These are phyloP conservation scores for Pimpla rufipes DNA, from an alignment of 2,888 invertebrate species.

Conservation along the genomic window DNA sequence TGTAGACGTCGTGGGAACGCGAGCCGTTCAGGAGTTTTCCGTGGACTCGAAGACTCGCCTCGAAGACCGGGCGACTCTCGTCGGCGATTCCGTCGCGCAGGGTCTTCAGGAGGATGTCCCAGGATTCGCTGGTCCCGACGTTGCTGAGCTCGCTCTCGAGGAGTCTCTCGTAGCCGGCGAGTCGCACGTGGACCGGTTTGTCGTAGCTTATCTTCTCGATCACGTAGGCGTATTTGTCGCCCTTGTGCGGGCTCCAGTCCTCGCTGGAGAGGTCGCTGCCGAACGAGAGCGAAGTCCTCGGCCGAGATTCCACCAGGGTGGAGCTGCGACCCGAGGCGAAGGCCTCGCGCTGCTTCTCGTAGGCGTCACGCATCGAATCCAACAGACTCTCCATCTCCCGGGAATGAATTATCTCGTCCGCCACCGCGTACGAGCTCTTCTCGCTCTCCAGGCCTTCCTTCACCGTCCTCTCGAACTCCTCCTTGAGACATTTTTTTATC, in stretches of 20 bases:
- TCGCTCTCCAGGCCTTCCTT: conserved; percentile 45
- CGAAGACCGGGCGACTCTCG: conserved; percentile 81
- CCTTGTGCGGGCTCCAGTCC: conserved; percentile 78
- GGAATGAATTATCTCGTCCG: conserved; percentile 57
- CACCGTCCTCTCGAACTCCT: conserved; percentile 75
- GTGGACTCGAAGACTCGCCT: conserved; percentile 81
- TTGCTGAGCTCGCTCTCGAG: conserved; percentile 79
- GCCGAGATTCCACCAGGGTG: conserved; percentile 65
- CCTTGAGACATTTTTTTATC: conserved; percentile 79
- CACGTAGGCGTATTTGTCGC: conserved; percentile 74
- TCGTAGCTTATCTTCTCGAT: conserved; percentile 78
- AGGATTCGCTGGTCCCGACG: conserved; percentile 72
- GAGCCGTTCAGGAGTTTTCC: conserved; percentile 75
- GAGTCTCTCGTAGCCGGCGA: conserved; percentile 82
- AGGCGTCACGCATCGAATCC: conserved; percentile 73
- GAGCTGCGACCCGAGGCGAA: conserved; percentile 50
- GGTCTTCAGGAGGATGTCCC: conserved; percentile 77
- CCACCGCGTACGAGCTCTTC: conserved; percentile 39
- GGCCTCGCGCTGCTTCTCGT: conserved; percentile 71
- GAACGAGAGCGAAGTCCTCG: conserved; percentile 77
- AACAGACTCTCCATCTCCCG: conserved; percentile 71
- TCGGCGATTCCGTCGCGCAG: conserved; percentile 80
- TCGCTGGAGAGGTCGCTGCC: conserved; percentile 80
- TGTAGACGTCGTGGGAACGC: conserved; percentile 75
- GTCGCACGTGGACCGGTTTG: conserved; percentile 82